These are phyloP conservation scores for Agrilus planipennis DNA, from an alignment of 1,140 invertebrate species.

Conservation along the genomic window DNA sequence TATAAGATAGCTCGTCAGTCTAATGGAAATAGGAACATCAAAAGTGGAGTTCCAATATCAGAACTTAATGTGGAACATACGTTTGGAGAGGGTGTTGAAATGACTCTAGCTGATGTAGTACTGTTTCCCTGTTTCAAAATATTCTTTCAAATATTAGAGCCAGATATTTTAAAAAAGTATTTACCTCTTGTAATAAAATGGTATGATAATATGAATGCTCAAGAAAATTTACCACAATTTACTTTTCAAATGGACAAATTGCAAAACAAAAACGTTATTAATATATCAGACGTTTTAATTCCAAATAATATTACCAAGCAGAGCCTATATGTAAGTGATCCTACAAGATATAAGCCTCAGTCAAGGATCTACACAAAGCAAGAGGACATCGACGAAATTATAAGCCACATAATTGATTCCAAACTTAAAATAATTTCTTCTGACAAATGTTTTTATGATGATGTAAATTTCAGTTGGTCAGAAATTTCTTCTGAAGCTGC, in stretches of 20 bases:
- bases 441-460: conserved; percentile 33
- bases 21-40: conserved; percentile 39
- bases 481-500: conserved; percentile 57
- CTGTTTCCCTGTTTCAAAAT: conserved; percentile 60
- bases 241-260: conserved; percentile 8
- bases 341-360: conserved; percentile 59
- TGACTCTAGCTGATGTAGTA: conserved; percentile 77
- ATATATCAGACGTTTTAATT: background rate
- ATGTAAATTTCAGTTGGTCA: conserved; percentile 46
- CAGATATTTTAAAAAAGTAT: conserved; percentile 36
- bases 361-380: conserved; percentile 64
- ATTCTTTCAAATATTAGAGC: conserved; percentile 41
- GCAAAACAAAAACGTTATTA: background rate
- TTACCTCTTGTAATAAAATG: conserved; percentile 57
- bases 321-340: conserved; percentile 70
- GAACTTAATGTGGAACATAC: conserved; percentile 49
- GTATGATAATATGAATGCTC: conserved; percentile 42
- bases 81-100: conserved; percentile 71
- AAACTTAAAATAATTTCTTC: conserved; percentile 33
- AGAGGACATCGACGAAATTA: conserved; percentile 53
- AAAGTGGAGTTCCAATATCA: conserved; percentile 35
- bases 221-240: conserved; percentile 14
- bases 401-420: conserved; percentile 36
- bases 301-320: conserved; percentile 33
- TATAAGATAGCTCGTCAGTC: conserved; percentile 57